These are phyloP conservation scores for Amphimallon solstitiale DNA, from an alignment of 2,888 invertebrate species.

Conservation along the genomic window DNA sequence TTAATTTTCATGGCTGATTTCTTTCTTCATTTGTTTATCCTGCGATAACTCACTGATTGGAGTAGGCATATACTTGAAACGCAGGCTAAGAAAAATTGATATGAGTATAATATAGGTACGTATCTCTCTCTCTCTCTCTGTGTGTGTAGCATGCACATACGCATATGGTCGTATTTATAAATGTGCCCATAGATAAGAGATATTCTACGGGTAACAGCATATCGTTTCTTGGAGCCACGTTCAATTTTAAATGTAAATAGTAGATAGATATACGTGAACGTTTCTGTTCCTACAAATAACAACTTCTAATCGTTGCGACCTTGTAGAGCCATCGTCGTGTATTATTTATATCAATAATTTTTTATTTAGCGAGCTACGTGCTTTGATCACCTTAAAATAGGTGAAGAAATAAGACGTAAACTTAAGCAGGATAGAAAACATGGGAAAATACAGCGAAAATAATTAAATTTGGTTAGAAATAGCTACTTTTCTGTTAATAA, in stretches of 20 bases:
- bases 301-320: constrained; percentile 25
- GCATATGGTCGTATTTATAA: not conserved
- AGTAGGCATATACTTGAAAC: not conserved
- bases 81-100: not conserved
- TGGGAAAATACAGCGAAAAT: no score
- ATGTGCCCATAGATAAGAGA: no score
- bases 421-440: no score
- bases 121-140: not conserved
- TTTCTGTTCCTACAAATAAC: constrained; percentile 22
- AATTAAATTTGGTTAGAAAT: no score
- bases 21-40: constrained; percentile 2
- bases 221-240: not conserved
- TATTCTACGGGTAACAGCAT: not conserved
- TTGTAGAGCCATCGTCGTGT: constrained; percentile 21
- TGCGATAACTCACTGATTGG: not conserved
- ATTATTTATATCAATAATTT: constrained; percentile 25
- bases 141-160: no score
- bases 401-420: no score
- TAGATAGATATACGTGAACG: constrained; percentile 11
- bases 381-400: not conserved
- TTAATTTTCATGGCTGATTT: constrained; percentile 19
- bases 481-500: no score
- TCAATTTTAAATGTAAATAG: constrained; percentile 24
- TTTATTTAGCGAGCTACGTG: constrained; percentile 4
- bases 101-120: not conserved